These are phyloP conservation scores for Miltochrista miniata DNA, from an alignment of 2,888 invertebrate species.

Conservation along the genomic window DNA sequence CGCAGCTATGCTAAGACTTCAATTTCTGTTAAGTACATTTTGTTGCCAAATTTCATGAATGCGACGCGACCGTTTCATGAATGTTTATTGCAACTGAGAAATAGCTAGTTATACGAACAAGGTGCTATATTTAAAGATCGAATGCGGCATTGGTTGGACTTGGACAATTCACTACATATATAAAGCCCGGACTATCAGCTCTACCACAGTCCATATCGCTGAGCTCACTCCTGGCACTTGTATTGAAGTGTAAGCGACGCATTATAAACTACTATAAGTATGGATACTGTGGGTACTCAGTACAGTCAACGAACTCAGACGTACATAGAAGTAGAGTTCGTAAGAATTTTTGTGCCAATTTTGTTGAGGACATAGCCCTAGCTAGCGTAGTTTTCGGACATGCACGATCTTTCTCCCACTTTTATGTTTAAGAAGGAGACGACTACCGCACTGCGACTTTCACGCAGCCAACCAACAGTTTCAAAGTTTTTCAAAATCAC, in stretches of 20 bases:
- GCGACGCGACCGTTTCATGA: slow-evolving; percentile 13
- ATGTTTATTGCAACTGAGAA: slow-evolving; percentile 10
- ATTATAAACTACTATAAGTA: slow-evolving; percentile 8
- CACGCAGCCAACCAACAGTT: too few relatives aligned
- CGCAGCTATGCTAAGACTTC: slow-evolving; percentile 1
- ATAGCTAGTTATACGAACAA: slow-evolving; percentile 19
- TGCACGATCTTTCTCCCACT: too few relatives aligned
- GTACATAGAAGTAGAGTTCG: too few relatives aligned
- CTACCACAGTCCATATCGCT: slow-evolving; percentile 30
- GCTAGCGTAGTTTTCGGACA: too few relatives aligned
- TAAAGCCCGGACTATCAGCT: slow-evolving; percentile 21
- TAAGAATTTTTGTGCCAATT: too few relatives aligned
- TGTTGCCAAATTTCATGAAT: slow-evolving; percentile 13
- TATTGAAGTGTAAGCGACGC: slow-evolving; percentile 9
- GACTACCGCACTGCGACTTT: too few relatives aligned
- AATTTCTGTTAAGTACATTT: slow-evolving; percentile 3
- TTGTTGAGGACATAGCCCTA: too few relatives aligned
- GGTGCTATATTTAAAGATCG: slow-evolving; percentile 30
- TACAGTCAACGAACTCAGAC: too few relatives aligned
- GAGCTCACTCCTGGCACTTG: slow-evolving; percentile 14
- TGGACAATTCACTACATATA: slow-evolving; percentile 34
- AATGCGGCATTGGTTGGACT: slow-evolving; percentile 27
- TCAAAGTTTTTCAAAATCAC: too few relatives aligned
- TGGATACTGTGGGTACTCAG: slow-evolving; percentile 26
- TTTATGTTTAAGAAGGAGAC: too few relatives aligned